Evolutionary conservation across 2,888 invertebrate species (phyloP), one percentile per base, ranked within the genome.

Genomic region (Mesorhabditis spiculigera): DNA sequence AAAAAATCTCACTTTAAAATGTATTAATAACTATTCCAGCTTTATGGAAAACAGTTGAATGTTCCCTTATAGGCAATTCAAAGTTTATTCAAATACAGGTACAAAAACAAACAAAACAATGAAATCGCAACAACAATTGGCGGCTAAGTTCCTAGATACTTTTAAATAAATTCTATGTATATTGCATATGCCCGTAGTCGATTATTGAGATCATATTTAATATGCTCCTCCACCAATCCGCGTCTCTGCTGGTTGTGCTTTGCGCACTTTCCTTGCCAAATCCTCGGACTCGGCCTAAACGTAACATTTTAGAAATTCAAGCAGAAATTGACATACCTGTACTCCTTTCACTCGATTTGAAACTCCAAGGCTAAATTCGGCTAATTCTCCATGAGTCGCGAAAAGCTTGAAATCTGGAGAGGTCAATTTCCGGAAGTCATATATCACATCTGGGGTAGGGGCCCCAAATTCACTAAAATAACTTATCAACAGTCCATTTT

Each of bases 321-420:
- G 8, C n/a, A 50, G n/a, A 50, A 50, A 50, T 50, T 50, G 8
- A 50, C 10, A 50, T 50, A 50, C 58, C 28, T 28, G 28, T 50
- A n/a, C n/a, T n/a, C 58, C 58, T 10, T 50, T 13, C n/a, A 50
- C n/a, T 13, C n/a, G 8, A 10, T 10, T 13, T 13, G 58, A 50
- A 13, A 50, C 58, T 13, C 10, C 58, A n/a, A 50, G 58, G n/a
- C n/a, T 50, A n/a, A 13, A 50, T n/a, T 50, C 58, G 10, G 58
- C 58, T n/a, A 50, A 50, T 13, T 50, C 58, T 13, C 58, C 58
- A n/a, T 50, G 58, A 13, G 8, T n/a, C 10, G 10, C 8, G 58
- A 13, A 50, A 50, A 50, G 58, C n/a, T 10, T n/a, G n/a, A 50
- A 50, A 50, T 50, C 58, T 50, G 58, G 58, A 50, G 58, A 50